Percentiles rank a stretch among this genome's conserved stretches.
These are phyloP conservation scores for Drosophila punjabiensis DNA, from an alignment of 1,140 invertebrate genomes.

Conservation along the genomic window DNA sequence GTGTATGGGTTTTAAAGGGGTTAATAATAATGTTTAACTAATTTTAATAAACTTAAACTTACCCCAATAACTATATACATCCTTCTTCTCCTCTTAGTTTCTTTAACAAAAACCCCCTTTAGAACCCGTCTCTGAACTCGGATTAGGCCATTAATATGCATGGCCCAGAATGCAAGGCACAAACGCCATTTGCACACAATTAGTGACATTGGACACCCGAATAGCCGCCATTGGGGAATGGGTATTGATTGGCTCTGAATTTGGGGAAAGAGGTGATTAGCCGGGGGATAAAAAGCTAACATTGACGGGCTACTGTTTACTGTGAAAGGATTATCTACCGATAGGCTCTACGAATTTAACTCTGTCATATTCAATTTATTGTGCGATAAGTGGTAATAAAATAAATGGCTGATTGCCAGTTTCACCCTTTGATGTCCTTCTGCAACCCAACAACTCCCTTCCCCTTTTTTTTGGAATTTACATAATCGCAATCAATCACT, in stretches of 20 bases:
- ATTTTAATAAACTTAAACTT: no score
- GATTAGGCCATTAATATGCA: conserved; percentile 67
- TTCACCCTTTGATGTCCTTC: conserved; percentile 16
- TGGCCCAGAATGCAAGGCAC: conserved; percentile 74
- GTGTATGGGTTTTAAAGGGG: background rate
- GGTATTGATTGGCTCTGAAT: conserved; percentile 28
- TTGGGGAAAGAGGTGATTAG: conserved; percentile 9
- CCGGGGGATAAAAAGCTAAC: background rate
- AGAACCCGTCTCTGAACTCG: conserved; percentile 11
- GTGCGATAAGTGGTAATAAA: conserved; percentile 69
- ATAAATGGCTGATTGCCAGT: conserved; percentile 6
- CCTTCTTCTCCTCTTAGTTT: background rate
- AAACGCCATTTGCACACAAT: conserved; percentile 80
- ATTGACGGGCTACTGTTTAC: conserved; percentile 44
- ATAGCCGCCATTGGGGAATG: conserved; percentile 43
- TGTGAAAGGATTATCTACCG: conserved; percentile 53
- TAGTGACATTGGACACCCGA: conserved; percentile 74
- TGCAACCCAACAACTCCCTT: background rate
- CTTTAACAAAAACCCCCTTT: background rate
- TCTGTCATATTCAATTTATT: conserved; percentile 66
- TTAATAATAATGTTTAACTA: background rate
- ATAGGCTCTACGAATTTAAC: conserved; percentile 20
- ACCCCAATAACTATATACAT: no score
- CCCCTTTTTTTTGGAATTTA: conserved; percentile 47
- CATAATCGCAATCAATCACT: conserved; percentile 81